A percentile compares a stretch with the other conserved stretches of the same genome.
Conservation (phyloP, 2,888 invertebrate genomes). For the Cosmopolites sordidus region DNA sequence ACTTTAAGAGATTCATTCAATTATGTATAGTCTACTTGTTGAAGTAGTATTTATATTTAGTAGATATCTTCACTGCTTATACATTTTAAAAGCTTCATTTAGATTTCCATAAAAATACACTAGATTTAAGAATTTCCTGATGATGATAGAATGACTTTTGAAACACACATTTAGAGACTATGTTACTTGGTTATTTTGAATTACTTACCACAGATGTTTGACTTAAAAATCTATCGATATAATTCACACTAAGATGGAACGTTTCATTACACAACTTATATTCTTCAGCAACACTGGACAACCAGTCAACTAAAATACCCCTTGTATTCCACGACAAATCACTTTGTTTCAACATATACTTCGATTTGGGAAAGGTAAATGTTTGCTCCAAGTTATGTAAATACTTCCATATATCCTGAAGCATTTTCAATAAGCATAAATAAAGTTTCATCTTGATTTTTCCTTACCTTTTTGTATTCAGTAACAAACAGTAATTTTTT, state of each 20-base stretch:
- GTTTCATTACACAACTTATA: constrained; percentile 42
- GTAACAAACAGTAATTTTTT: constrained; percentile 22
- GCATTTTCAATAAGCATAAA: too few species aligned
- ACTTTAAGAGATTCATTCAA: too few species aligned
- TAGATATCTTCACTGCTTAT: too few species aligned
- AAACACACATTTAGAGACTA: too few species aligned
- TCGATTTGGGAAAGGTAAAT: constrained; percentile 33
- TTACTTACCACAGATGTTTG: constrained; percentile 43
- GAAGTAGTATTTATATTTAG: too few species aligned
- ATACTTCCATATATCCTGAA: constrained; percentile 38
- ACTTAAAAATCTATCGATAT: constrained; percentile 44
- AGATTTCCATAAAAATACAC: too few species aligned
- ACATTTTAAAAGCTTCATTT: too few species aligned
- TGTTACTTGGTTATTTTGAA: too few species aligned
- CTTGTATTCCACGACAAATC: constrained; percentile 41
- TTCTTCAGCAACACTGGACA: constrained; percentile 42
- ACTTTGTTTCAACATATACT: constrained; percentile 43
- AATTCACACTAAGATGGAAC: constrained; percentile 42
- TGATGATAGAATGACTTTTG: too few species aligned
- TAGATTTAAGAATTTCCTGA: too few species aligned
- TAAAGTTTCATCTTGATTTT: too few species aligned
- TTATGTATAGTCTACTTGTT: too few species aligned
- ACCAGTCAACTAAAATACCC: constrained; percentile 44
- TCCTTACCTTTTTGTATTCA: constrained; percentile 31
- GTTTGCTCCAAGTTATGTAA: constrained; percentile 32